A percentile compares a stretch with the other conserved stretches of the same genome.
Evolutionary conservation across 2,113 vertebrate species (phyloP).

Genomic region (Mionectes macconnelli): DNA sequence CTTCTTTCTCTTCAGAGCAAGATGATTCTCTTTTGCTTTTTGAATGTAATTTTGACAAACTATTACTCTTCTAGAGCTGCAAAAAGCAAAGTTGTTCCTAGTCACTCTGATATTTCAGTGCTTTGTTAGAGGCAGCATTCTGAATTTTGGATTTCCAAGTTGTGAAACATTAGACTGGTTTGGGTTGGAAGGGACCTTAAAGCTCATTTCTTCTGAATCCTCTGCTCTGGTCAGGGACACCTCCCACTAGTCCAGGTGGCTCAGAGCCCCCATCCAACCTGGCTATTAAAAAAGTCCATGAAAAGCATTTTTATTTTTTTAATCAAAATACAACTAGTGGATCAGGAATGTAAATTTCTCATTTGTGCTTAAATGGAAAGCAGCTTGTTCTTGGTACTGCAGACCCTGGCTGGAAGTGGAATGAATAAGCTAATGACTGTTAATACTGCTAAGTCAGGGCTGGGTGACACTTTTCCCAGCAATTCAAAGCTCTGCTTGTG

Average conservation of each 20-base stretch:
- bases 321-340: not conserved
- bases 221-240: not conserved
- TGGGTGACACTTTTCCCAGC: not conserved
- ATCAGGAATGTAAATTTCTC: not conserved
- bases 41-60: not conserved
- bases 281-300: not conserved
- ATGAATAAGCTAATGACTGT: not conserved
- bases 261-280: not conserved
- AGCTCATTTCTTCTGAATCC: not conserved
- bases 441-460: not conserved
- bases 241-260: not conserved
- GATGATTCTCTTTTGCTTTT: not conserved
- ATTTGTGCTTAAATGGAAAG: not conserved
- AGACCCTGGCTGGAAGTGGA: not conserved
- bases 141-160: not conserved
- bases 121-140: not conserved
- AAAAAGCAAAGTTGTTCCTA: not conserved
- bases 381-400: not conserved
- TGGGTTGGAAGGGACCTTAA: not conserved
- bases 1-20: not conserved
- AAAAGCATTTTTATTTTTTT: not conserved
- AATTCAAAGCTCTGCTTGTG: not conserved
- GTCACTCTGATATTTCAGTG: not conserved
- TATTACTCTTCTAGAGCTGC: not conserved
- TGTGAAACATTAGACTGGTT: not conserved